A percentile compares a stretch with the other conserved stretches of the same genome.
Conservation (phyloP, 1,140 invertebrate species). For the Zaprionus kolodkinae region DNA sequence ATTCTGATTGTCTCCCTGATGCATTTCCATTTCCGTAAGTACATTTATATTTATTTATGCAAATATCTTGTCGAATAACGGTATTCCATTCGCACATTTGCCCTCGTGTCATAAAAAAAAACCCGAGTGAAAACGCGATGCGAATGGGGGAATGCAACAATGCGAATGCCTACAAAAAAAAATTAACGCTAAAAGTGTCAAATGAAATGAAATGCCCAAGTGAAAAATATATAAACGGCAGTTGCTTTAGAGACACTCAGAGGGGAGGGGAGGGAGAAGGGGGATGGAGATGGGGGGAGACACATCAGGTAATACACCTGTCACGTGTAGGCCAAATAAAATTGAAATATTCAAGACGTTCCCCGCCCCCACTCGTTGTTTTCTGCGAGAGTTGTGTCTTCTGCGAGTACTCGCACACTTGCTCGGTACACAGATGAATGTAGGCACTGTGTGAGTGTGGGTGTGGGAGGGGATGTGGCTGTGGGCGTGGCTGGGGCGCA, state of each 20-base stretch:
- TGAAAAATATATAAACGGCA: constrained; percentile 70
- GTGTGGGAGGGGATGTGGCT: neutral
- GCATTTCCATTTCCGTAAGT: neutral
- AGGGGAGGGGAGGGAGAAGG: neutral
- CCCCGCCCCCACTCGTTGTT: neutral
- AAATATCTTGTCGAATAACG: neutral
- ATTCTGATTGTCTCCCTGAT: neutral
- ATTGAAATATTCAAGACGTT: constrained; percentile 69
- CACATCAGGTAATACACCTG: constrained; percentile 35
- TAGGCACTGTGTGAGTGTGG: neutral
- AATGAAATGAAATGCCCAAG: constrained; percentile 72
- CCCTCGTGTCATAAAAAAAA: neutral
- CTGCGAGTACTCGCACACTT: neutral
- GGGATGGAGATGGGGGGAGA: neutral
- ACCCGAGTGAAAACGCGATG: neutral
- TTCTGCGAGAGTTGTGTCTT: neutral
- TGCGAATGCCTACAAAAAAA: constrained; percentile 26
- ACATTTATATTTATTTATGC: constrained; percentile 9
- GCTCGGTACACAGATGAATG: neutral
- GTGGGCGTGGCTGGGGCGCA: neutral
- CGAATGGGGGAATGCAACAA: neutral
- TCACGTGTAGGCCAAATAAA: constrained; percentile 76
- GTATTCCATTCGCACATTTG: neutral
- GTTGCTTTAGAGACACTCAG: neutral
- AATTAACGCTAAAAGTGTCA: constrained; percentile 54